Conservation (phyloP, 2,113 vertebrate species). For the Cisticola juncidis region DNA sequence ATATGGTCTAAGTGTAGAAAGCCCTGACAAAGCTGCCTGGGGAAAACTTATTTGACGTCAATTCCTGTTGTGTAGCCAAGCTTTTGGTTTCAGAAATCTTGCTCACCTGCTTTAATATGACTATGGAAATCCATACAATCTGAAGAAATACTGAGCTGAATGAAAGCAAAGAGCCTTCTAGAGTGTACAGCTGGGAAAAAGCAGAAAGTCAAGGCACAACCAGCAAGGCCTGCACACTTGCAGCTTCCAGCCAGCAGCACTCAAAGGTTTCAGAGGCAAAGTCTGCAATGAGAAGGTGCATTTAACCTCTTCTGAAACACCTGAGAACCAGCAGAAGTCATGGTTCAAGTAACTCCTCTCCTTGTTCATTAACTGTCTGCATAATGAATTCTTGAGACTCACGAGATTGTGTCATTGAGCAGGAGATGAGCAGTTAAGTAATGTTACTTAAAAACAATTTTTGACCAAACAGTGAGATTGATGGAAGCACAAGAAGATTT, state of each 20-base stretch:
- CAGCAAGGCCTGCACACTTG: background rate
- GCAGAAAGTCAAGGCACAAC: background rate
- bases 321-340: background rate
- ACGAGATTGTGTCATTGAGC: background rate
- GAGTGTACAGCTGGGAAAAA: background rate
- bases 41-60: background rate
- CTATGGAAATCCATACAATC: background rate
- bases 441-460: background rate
- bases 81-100: background rate
- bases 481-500: background rate
- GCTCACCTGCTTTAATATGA: background rate
- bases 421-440: background rate
- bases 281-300: fast-evolving
- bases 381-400: background rate
- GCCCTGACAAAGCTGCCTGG: background rate
- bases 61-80: background rate
- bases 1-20: background rate
- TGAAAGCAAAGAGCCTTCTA: background rate
- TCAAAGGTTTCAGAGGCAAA: background rate
- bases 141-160: background rate
- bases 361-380: background rate
- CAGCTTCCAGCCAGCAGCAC: background rate
- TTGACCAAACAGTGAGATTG: background rate
- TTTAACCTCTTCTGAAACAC: background rate
- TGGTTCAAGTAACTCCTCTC: background rate